Evolutionary conservation across 2,888 invertebrate genomes (phyloP), one percentile per base, ranked within the genome.

Genomic region (Linyphia triangularis): DNA sequence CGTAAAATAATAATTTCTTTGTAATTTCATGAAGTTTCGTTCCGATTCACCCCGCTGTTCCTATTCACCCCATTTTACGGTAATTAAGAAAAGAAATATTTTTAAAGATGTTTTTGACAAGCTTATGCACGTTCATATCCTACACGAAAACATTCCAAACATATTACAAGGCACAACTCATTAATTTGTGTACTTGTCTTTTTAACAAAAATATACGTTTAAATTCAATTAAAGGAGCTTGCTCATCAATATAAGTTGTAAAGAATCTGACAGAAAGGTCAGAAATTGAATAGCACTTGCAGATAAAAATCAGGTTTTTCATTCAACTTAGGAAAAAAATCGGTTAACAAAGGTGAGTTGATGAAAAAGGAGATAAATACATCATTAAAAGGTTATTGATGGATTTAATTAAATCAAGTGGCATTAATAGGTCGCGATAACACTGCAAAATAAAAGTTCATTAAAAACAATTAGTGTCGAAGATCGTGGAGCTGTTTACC

Each of bases 361-460:
- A 81, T 81, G 57, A 69, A 59, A 22, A 5, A 16, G n/a, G 16
- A 67, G 81, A 81, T 81, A 81, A 81, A 70, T 59, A 43, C 10
- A 51, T 81, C 81, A 81, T 70, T 81, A 81, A 24, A 22, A 13
- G 1, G 26, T 70, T 57, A 70, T 70, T 81, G 40, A 81, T 81
- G 81, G n/a, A n/a, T 70, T 81, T 81, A 81, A 81, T 81, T 81
- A 81, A 81, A 59, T 33, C 37, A 22, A 51, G 37, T 59, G 51
- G 26, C 59, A 59, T 40, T 81, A 70, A 70, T 81, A 57, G 81
- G 69, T 79, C 67, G 65, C 65, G 43, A 67, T 67, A 67, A 26
- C 30, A 43, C 40, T 37, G 26, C n/a, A 33, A 81, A 33, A 70
- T 37, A 81, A 70, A 61, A 59, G 40, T 26, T 81, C 70, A 57